These are phyloP conservation scores for Eucera pruinosa DNA, from an alignment of 2,888 invertebrate genomes.

Conservation along the genomic window DNA sequence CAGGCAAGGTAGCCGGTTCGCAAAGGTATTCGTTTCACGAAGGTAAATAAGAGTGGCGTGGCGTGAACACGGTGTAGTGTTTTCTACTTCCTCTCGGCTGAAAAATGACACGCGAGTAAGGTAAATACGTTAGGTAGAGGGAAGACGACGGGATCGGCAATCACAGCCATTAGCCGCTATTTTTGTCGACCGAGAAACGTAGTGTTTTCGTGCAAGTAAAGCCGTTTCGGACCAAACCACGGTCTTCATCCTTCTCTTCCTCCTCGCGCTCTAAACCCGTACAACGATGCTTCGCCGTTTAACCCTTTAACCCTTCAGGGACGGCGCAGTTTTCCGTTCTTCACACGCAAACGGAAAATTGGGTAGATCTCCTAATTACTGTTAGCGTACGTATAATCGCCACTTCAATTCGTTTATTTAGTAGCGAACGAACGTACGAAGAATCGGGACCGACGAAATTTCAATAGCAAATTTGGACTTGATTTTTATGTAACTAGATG, in stretches of 20 bases:
- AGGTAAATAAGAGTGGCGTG: slow-evolving; percentile 48
- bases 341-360: too few species aligned
- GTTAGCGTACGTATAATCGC: too few species aligned
- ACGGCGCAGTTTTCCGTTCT: too few species aligned
- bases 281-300: slow-evolving; percentile 39
- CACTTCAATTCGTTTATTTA: too few species aligned
- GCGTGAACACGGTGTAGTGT: slow-evolving; percentile 50
- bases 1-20: slow-evolving; percentile 44
- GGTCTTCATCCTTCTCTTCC: slow-evolving; percentile 26
- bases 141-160: slow-evolving; percentile 65
- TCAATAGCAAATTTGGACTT: too few species aligned
- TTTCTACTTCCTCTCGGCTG: slow-evolving; percentile 54
- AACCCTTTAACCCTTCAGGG: too few species aligned
- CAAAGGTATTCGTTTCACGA: slow-evolving; percentile 57
- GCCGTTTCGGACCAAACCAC: slow-evolving; percentile 50
- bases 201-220: slow-evolving; percentile 66
- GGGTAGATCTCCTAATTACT: too few species aligned
- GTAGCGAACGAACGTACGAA: too few species aligned
- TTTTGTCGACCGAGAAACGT: slow-evolving; percentile 71
- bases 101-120: slow-evolving; percentile 66
- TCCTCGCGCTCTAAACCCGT: slow-evolving; percentile 18
- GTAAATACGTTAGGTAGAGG: slow-evolving; percentile 54
- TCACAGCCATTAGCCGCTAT: slow-evolving; percentile 73
- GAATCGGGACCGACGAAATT: too few species aligned
- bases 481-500: too few species aligned